Evolutionary conservation across 2,113 vertebrate genomes (phyloP), one percentile per base, ranked within the genome.

Genomic region (Semicossyphus pulcher): DNA sequence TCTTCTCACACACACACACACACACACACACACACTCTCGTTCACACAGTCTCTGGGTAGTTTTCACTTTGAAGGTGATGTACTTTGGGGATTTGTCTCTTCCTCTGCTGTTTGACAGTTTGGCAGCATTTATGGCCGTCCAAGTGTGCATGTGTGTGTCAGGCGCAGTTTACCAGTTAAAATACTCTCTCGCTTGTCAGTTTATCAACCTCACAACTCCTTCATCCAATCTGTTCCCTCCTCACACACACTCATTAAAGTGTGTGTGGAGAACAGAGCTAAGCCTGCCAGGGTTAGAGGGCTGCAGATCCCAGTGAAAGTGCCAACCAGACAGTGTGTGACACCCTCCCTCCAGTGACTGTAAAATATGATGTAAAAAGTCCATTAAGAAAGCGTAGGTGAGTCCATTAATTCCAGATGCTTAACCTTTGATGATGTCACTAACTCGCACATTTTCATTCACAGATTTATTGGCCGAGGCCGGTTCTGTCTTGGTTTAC

Each of bases 81-180:
- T 56, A 74, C 86, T 74, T 76, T 63, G 28, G 84, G 86, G 84
- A 85, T 85, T 85, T 77, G 60, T 81, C 80, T 76, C 61, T 80
- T 88, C 68, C 56, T 36, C 67, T 62, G 28, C 61, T 51, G 54
- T 74, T 58, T 83, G 88, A 88, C 88, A 88, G 77, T 54, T 85
- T 86, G 84, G 86, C 76, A 76, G 39, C 49, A 41, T 75, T 82
- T 52, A 54, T 29, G 7, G 49, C 32, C 72, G 45, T 34, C 75
- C 49, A 28, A 29, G 63, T 18, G 41, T 56, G 64, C 67, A 9
- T 44, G 41, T 44, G 41, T 44, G 41, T 12, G 28, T 72, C 31
- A 16, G 54, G 45, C 18, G 0, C 68, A 74, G 54, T 75, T 84
- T 57, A 67, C 63, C 42, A 21, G 34, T 71, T 41, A 39, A 77